Conservation (phyloP, 2,113 vertebrate species). For the Panurus biarmicus region DNA sequence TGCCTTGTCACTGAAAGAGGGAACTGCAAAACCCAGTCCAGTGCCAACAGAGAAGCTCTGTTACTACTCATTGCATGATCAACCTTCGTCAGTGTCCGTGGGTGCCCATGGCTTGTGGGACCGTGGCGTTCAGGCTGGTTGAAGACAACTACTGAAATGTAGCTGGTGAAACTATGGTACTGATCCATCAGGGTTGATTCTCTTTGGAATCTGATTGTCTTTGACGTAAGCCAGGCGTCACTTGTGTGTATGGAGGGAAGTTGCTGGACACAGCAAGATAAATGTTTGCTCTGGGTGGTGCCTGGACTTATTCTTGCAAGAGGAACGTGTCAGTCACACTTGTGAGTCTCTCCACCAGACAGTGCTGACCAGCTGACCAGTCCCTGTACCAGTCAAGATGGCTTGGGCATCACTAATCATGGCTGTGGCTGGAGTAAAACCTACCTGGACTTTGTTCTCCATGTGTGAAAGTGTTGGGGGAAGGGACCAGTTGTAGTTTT, state of each 20-base stretch:
- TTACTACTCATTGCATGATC: background rate
- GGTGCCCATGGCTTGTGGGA: background rate
- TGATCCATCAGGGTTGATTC: background rate
- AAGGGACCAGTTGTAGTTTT: background rate
- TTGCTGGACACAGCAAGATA: background rate
- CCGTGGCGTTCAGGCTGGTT: background rate
- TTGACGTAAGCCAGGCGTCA: background rate
- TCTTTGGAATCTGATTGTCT: conserved; percentile 30
- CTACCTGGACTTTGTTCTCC: background rate
- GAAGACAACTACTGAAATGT: background rate
- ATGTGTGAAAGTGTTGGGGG: background rate
- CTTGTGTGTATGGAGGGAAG: background rate
- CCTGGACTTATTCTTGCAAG: background rate
- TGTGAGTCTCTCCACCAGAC: background rate
- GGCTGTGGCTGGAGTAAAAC: background rate
- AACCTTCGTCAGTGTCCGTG: background rate
- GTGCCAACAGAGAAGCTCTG: background rate
- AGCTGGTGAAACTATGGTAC: background rate
- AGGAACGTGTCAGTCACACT: background rate
- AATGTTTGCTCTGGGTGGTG: background rate
- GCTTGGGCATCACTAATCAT: background rate
- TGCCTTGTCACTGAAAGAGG: conserved; percentile 21
- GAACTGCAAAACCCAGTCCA: background rate
- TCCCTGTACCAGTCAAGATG: background rate
- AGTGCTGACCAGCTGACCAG: background rate